Conservation (phyloP, 2,113 vertebrate species). For the Myotis lucifugus region DNA sequence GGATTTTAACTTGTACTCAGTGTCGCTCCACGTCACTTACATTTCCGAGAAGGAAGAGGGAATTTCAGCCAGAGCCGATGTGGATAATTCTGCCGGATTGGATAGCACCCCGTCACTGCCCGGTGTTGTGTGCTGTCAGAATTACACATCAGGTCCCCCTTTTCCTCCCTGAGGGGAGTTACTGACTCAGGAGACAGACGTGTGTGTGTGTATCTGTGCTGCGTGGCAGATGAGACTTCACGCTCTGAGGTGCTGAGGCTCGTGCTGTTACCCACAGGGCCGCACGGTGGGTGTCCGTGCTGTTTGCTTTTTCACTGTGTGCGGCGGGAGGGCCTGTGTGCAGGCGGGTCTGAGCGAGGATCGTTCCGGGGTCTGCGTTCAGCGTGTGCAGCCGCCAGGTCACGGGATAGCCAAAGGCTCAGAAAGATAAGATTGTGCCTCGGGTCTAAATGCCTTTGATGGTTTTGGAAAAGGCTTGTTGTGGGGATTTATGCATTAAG, state of each 20-base stretch:
- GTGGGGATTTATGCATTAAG: neutral
- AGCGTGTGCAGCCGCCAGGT: no score
- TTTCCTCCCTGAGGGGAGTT: neutral
- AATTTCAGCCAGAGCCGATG: neutral
- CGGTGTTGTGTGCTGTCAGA: neutral
- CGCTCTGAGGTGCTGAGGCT: neutral
- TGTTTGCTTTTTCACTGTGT: neutral
- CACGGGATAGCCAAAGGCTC: no score
- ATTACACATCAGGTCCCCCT: neutral
- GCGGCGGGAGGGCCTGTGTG: neutral
- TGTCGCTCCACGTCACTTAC: neutral
- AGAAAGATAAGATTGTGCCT: no score
- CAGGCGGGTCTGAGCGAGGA: no score
- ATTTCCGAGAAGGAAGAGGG: conserved; percentile 11
- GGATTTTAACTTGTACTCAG: neutral
- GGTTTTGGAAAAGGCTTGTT: conserved; percentile 34
- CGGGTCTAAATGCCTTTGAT: neutral
- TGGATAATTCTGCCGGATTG: neutral
- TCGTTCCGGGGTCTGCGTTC: no score
- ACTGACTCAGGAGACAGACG: neutral
- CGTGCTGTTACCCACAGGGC: neutral
- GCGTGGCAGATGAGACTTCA: neutral
- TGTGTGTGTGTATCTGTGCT: neutral
- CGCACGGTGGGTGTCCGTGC: neutral
- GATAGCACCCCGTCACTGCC: neutral